Evolutionary conservation across 1,140 invertebrate species (phyloP), one percentile per base, ranked within the genome.

Genomic region (Monomorium pharaonis): DNA sequence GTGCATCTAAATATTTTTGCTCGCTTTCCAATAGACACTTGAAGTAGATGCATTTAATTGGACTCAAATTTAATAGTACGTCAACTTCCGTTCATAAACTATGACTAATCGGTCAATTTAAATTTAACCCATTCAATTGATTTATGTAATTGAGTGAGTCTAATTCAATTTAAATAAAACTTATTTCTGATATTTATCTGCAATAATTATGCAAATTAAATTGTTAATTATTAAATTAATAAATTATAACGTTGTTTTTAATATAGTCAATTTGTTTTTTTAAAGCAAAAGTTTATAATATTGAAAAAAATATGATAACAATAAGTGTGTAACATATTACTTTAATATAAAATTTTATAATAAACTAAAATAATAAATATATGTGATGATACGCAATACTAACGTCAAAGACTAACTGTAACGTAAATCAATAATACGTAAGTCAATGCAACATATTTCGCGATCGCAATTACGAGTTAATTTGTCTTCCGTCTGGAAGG

Each of bases 391-490:
- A 18, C 14, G 12, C 10, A 47, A 14, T 24, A 14, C 10, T 12
- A 6, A 47, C 0, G 27, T 47, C n/a, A 56, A 47, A 67, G 47
- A 54, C 27, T 27, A 49, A 54, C 27, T 27, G 37, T n/a, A 16
- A 47, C 27, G 24, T 49, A 58, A 74, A 65, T 4, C 24, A 16
- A 37, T n/a, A n/a, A n/a, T 69, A 56, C 18, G 18, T 37, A 60
- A 21, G 74, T 30, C 7, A 24, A 44, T 44, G 49, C 21, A 70
- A 42, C n/a, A 69, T 42, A 16, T 69, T 67, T 10, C 30, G 27
- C 30, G 42, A n/a, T 70, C 33, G n/a, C 67, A 83, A 83, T 83
- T 83, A 83, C 24, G 65, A 42, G 30, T 81, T 58, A 81, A 81
- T 81, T 81, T 74, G 27, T 33, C 78, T 83, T 83, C 51, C 67